Evolutionary conservation across 2,888 invertebrate species (phyloP).

Genomic region (Acronicta alni): DNA sequence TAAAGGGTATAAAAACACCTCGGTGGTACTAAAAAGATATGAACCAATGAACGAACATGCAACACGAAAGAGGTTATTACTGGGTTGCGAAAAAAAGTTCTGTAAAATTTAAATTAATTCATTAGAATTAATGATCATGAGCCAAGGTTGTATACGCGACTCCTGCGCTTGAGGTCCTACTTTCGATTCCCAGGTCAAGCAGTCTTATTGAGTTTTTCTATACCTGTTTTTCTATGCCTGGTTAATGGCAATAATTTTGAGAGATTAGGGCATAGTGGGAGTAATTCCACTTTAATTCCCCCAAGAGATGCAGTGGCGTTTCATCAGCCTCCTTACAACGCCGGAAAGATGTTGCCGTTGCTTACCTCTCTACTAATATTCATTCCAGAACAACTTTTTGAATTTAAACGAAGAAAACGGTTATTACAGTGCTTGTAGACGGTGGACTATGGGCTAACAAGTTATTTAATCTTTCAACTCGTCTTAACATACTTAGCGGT

Average conservation of each 20-base stretch:
- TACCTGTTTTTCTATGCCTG: no score
- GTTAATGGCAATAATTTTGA: no score
- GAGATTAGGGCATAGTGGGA: no score
- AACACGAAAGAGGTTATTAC: slow-evolving; percentile 3
- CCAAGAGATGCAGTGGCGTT: no score
- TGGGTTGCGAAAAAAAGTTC: slow-evolving; percentile 15
- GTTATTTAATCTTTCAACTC: slow-evolving; percentile 47
- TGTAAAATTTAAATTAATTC: slow-evolving; percentile 33
- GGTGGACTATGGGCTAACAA: slow-evolving; percentile 23
- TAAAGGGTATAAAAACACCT: slow-evolving; percentile 23
- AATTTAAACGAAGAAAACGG: slow-evolving; percentile 29
- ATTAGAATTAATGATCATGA: slow-evolving; percentile 14
- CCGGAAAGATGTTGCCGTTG: no score
- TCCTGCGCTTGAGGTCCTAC: no score
- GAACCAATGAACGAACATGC: slow-evolving; percentile 1
- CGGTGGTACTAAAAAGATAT: slow-evolving; percentile 14
- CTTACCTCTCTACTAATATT: no score
- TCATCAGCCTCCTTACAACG: no score
- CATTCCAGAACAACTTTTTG: slow-evolving; percentile 39
- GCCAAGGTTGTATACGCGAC: no score
- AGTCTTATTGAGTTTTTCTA: no score
- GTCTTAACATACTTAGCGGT: slow-evolving; percentile 28
- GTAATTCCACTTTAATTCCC: no score
- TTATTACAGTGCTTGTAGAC: slow-evolving; percentile 28
- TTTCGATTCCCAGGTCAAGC: no score